Conservation (phyloP, 23 tunicate genomes). For the Phallusia fumigata region DNA sequence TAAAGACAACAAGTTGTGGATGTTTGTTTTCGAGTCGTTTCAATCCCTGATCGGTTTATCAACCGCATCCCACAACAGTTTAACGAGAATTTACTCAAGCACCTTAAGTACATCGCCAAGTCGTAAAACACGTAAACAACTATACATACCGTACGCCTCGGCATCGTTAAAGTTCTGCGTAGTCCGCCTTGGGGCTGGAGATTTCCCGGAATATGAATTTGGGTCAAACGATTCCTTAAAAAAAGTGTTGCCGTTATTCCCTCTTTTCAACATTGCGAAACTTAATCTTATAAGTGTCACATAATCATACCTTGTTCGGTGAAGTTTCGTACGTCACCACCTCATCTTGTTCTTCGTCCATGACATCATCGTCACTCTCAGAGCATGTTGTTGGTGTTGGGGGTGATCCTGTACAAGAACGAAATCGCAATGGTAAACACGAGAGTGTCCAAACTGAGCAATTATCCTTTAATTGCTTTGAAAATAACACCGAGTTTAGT, state of each 20-base stretch:
- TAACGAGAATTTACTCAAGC: constrained; percentile 4
- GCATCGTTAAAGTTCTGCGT: not conserved
- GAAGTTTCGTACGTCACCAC: not conserved
- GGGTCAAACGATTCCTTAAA: not conserved
- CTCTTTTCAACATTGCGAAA: not conserved
- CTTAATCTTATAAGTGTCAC: not conserved
- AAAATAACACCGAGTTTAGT: not conserved
- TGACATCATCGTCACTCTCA: not conserved
- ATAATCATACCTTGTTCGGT: not conserved
- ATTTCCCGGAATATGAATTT: not conserved
- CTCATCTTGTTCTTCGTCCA: constrained; percentile 9
- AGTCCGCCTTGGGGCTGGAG: not conserved
- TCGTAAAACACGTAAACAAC: constrained; percentile 12
- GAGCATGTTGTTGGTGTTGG: not conserved
- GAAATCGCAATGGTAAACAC: not conserved
- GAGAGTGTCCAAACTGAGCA: not conserved
- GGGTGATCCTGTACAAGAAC: not conserved
- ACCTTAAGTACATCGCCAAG: not conserved
- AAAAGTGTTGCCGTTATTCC: not conserved
- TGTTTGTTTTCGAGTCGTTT: not conserved
- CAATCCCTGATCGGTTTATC: not conserved
- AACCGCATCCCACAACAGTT: not conserved
- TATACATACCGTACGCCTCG: constrained; percentile 4
- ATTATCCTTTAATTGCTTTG: not conserved
- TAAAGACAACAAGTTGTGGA: not conserved